phyloP scores from a whole-genome alignment of 2,113 vertebrate species.

The Synodontis membranacea region DNA sequence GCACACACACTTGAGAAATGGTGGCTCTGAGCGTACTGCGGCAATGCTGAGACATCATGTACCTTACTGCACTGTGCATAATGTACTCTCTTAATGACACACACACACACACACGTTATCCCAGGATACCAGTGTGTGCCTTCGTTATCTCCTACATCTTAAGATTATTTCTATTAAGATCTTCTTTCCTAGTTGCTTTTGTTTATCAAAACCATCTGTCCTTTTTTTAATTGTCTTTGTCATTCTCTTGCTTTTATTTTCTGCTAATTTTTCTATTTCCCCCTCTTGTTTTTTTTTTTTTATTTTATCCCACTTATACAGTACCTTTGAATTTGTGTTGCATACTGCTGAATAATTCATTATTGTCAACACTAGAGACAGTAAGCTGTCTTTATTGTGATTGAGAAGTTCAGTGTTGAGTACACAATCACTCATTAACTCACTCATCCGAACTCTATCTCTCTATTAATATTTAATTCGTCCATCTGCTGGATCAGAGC shows the following conservation, averaged over 20 bases:
- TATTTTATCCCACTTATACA: neutral
- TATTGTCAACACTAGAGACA: conserved; percentile 50
- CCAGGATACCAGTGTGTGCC: neutral
- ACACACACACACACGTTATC: conserved; percentile 1
- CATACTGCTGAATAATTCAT: conserved; percentile 51
- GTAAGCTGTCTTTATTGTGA: neutral
- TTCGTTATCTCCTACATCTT: neutral
- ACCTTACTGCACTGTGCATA: neutral
- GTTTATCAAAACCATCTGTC: neutral
- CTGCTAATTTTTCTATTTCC: conserved; percentile 37
- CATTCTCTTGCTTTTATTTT: neutral
- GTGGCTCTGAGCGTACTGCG: neutral
- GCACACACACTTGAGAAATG: neutral
- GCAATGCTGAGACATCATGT: conserved; percentile 10
- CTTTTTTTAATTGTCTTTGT: neutral
- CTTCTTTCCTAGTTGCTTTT: neutral
- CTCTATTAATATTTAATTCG: conserved; percentile 42
- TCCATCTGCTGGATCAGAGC: conserved; percentile 51
- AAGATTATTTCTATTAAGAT: neutral
- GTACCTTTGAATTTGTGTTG: conserved; percentile 19
- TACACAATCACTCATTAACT: neutral
- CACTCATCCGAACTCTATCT: neutral
- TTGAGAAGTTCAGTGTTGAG: neutral
- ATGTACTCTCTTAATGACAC: neutral
- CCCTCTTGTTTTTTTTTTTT: neutral